Percentiles rank a stretch among this genome's conserved stretches.
These are phyloP conservation scores for Eupsilia transversa DNA, from an alignment of 2,888 invertebrate genomes.

Conservation along the genomic window DNA sequence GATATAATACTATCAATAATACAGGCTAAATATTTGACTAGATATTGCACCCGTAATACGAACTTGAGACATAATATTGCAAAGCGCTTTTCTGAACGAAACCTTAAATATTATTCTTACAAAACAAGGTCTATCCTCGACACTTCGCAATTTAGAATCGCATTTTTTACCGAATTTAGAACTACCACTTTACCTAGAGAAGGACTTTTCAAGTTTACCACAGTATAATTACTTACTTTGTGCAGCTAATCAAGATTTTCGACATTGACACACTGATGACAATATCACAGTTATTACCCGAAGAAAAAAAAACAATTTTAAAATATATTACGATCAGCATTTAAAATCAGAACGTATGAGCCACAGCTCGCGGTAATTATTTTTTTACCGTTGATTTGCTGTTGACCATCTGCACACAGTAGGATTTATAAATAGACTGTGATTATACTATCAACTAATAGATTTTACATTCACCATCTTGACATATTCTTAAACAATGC, in stretches of 20 bases:
- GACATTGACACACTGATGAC: not conserved
- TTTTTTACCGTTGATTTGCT: not conserved
- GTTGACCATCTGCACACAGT: not conserved
- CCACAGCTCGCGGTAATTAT: not conserved
- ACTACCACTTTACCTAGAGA: slow-evolving; percentile 61
- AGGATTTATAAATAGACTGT: not conserved
- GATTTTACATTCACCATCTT: slow-evolving; percentile 14
- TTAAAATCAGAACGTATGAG: not conserved
- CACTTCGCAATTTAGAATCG: slow-evolving; percentile 52
- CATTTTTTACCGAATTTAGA: slow-evolving; percentile 50
- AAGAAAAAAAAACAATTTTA: not conserved
- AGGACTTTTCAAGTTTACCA: slow-evolving; percentile 28
- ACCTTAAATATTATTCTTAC: slow-evolving; percentile 39
- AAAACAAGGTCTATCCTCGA: slow-evolving; percentile 30
- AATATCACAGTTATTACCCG: not conserved
- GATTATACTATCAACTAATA: not conserved
- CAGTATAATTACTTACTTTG: not conserved
- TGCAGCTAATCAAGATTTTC: not conserved
- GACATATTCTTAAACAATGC: slow-evolving; percentile 22
- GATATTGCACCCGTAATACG: slow-evolving; percentile 56
- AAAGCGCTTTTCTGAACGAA: slow-evolving; percentile 35
- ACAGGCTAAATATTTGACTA: slow-evolving; percentile 29
- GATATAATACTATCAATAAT: slow-evolving; percentile 31
- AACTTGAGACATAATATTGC: slow-evolving; percentile 49
- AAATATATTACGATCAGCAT: not conserved